Base-by-base conservation (phyloP, 2,888 invertebrate genomes). In the Acanthosepion esculentum region DNA sequence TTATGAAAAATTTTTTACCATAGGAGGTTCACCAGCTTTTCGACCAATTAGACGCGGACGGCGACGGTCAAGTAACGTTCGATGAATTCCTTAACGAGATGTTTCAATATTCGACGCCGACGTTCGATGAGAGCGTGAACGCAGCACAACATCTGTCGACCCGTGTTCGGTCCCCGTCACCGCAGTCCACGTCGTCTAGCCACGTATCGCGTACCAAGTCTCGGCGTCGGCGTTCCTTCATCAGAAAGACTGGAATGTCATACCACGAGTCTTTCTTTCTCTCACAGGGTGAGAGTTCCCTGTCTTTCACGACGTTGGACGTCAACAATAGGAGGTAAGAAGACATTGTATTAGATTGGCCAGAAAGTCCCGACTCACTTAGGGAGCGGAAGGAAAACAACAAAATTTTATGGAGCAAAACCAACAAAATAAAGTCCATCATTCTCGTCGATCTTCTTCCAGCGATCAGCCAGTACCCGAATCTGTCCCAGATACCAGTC, bases 41-140 rank as follows among this genome's bases (percentile, higher is more conserved):
- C 96, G 98, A 98, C 95, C 98, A 98, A 96, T 97, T 98, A 93
- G 98, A 98, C 96, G 97, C 98, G 94, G 98, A 98, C 96, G 98
- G 98, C 95, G 98, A 98, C 96, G 98, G 98, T 48, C 98, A 98
- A 95, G 98, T 98, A 95, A 98, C 98, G 96, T 98, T 98, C 96
- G 98, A 98, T 95, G 98, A 98, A 96, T 98, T 98, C 96, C 97
- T 98, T 55, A 98, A 98, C 95, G 97, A 97, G 18, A 97, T 98
- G 91, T 98, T 98, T 96, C 98, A 98, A 96, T 98, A 98, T 96
- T 95, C 95, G 92, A 94, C 95, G 23, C 95, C 94, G n/a, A 64
- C 94, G 5, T n/a, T n/a, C 41, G 91, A 33, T 41, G 91, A 94
- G 41, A 91, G 10, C 8, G 48, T 64, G 23, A 94, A 10, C 48